phyloP scores from a whole-genome alignment of 2,797 vertebrate species.

The Danio jaintianensis region DNA sequence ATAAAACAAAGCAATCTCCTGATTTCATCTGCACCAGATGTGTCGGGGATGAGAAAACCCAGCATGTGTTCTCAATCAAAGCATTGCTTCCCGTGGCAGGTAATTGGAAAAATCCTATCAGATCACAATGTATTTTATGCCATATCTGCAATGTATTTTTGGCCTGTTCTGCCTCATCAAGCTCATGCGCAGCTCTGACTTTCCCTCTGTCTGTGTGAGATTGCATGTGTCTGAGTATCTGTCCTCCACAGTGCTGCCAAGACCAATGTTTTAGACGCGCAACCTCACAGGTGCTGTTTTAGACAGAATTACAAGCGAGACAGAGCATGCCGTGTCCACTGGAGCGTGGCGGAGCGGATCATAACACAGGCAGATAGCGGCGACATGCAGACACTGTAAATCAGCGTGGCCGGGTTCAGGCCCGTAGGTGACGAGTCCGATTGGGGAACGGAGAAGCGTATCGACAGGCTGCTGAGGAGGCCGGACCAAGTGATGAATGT shows the following conservation, averaged over 20 bases:
- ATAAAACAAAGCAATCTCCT: constrained; percentile 52
- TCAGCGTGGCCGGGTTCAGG: constrained; percentile 15
- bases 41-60: constrained; percentile 35
- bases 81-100: constrained; percentile 25
- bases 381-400: constrained; percentile 25
- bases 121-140: constrained; percentile 47
- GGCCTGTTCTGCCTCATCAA: constrained; percentile 53
- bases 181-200: constrained; percentile 20
- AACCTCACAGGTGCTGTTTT: constrained; percentile 42
- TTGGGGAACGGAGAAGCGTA: neutral
- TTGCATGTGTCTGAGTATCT: constrained; percentile 15
- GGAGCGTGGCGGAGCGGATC: constrained; percentile 9
- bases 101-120: constrained; percentile 56
- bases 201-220: constrained; percentile 31
- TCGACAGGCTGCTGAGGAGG: constrained; percentile 23
- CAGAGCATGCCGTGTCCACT: constrained; percentile 7
- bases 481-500: constrained; percentile 51
- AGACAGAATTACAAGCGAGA: constrained; percentile 46
- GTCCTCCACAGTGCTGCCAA: constrained; percentile 9
- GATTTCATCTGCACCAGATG: constrained; percentile 35
- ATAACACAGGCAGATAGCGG: constrained; percentile 37
- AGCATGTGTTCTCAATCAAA: constrained; percentile 40
- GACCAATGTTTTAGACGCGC: constrained; percentile 30
- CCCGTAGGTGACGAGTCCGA: neutral
- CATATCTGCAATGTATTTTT: constrained; percentile 41